A percentile compares a stretch with the other conserved stretches of the same genome.
phyloP scores from a whole-genome alignment of 2,797 vertebrate species.

The Dermochelys coriacea region DNA sequence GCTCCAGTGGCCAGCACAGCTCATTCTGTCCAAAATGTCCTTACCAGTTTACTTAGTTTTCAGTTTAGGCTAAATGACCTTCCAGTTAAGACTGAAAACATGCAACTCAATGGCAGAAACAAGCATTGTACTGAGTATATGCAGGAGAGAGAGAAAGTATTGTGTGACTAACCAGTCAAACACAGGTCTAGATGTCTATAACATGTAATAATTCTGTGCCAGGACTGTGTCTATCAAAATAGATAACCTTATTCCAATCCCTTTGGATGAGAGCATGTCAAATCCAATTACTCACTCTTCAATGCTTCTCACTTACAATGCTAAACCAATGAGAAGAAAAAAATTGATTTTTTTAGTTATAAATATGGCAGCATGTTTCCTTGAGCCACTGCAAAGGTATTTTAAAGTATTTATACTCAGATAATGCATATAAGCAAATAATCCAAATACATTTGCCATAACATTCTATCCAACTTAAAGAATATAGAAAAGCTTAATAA shows the following conservation, averaged over 20 bases:
- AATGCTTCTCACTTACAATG: not conserved
- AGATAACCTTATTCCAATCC: not conserved
- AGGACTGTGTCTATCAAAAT: not conserved
- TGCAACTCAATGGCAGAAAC: not conserved
- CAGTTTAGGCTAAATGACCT: not conserved
- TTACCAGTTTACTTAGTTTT: not conserved
- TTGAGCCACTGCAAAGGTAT: not conserved
- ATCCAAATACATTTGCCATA: fast-evolving
- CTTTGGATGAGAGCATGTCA: not conserved
- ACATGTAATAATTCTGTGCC: not conserved
- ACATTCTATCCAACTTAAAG: not conserved
- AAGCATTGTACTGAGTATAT: not conserved
- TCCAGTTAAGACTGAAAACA: not conserved
- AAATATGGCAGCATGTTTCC: not conserved
- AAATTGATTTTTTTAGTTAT: not conserved
- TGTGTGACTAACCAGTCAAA: not conserved
- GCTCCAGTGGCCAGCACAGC: not conserved
- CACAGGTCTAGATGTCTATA: not conserved
- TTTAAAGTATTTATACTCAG: not conserved
- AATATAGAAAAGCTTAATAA: not conserved
- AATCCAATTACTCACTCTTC: slow-evolving; percentile 19
- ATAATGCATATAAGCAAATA: not conserved
- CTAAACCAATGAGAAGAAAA: slow-evolving; percentile 8
- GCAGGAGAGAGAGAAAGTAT: not conserved
- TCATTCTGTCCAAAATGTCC: not conserved